Evolutionary conservation across 2,888 invertebrate genomes (phyloP).

Genomic region (Athalia rosae): DNA sequence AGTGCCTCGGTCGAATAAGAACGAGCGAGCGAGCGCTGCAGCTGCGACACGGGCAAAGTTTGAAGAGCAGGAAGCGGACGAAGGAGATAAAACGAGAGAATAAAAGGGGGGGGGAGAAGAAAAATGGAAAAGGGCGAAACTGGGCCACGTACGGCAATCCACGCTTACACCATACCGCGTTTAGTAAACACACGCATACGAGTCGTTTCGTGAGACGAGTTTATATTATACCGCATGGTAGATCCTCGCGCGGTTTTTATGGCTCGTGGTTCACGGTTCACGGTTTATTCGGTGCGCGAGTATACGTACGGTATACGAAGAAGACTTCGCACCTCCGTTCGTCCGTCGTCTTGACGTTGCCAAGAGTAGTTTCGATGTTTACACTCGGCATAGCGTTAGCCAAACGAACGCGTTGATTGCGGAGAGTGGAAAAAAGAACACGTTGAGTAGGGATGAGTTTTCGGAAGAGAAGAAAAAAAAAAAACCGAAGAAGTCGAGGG

Average conservation of each 20-base stretch:
- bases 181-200: constrained; percentile 23
- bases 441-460: no score
- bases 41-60: neutral
- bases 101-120: constrained; percentile 13
- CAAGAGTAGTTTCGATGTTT: constrained; percentile 6
- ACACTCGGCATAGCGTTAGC: constrained; percentile 25
- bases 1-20: constrained; percentile 14
- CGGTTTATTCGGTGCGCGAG: constrained; percentile 8
- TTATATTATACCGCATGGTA: constrained; percentile 15
- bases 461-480: neutral
- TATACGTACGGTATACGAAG: neutral
- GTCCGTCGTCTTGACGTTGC: no score
- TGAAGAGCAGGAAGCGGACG: constrained; percentile 19
- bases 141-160: constrained; percentile 31
- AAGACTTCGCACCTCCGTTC: constrained; percentile 22
- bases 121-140: constrained; percentile 11
- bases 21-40: constrained; percentile 5
- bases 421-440: neutral
- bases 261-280: neutral
- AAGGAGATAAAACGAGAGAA: constrained; percentile 20
- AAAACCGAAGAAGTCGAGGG: neutral
- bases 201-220: neutral
- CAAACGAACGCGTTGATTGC: constrained; percentile 1
- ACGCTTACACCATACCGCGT: constrained; percentile 21
- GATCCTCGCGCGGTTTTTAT: neutral